Conservation (phyloP, 2,113 vertebrate species). For the Grammomys surdaster region DNA sequence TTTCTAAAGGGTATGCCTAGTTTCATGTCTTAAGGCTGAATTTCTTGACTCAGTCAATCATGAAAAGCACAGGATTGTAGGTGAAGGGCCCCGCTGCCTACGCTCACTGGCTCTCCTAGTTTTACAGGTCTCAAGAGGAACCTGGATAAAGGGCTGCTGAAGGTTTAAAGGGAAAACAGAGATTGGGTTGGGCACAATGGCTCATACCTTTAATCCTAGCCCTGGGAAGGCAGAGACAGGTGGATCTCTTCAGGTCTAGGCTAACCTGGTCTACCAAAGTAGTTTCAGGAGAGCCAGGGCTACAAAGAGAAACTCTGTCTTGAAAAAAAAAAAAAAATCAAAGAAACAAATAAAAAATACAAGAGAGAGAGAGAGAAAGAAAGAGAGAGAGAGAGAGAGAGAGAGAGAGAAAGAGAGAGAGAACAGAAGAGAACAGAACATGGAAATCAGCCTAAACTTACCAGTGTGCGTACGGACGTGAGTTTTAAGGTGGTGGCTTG, state of each 20-base stretch:
- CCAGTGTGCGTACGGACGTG: constrained; percentile 99
- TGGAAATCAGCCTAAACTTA: constrained; percentile 80
- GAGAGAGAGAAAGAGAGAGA: background rate
- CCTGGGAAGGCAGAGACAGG: background rate
- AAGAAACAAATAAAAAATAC: background rate
- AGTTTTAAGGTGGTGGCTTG: constrained; percentile 99
- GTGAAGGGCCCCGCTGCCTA: background rate
- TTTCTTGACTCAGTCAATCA: constrained; percentile 28
- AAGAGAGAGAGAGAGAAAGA: no score
- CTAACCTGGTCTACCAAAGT: background rate
- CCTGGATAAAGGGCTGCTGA: background rate
- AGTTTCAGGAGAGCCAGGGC: background rate
- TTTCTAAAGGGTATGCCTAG: background rate
- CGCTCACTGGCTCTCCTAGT: background rate
- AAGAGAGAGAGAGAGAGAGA: background rate
- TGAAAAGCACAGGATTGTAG: background rate
- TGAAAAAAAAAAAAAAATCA: background rate
- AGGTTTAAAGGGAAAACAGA: background rate
- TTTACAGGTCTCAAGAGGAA: constrained; percentile 1
- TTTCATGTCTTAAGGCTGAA: constrained; percentile 56
- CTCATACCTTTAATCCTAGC: no score
- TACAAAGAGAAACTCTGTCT: background rate
- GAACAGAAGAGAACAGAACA: background rate
- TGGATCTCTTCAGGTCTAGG: background rate
- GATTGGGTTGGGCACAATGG: background rate